Percentiles rank a stretch among this genome's conserved stretches.
These are phyloP conservation scores for Acanthopleura granulata DNA, from an alignment of 2,888 invertebrate species.

Conservation along the genomic window DNA sequence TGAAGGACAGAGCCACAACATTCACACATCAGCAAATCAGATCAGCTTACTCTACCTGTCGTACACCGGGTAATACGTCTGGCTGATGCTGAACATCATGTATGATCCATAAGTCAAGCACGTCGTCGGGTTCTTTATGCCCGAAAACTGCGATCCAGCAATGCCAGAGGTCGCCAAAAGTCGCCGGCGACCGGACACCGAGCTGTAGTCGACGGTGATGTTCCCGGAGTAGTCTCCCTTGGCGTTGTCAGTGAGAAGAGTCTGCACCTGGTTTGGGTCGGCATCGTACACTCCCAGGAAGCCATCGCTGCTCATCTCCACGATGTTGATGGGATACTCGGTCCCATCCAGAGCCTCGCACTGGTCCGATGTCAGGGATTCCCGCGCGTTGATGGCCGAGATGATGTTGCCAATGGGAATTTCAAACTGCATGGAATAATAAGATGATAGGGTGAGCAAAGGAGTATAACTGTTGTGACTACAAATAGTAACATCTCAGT, in stretches of 20 bases:
- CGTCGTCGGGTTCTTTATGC: conserved; percentile 59
- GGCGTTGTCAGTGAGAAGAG: conserved; percentile 44
- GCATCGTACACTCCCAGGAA: conserved; percentile 63
- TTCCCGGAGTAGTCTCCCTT: conserved; percentile 53
- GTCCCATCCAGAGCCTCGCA: conserved; percentile 42
- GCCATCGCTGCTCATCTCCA: conserved; percentile 43
- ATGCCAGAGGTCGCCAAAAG: conserved; percentile 50
- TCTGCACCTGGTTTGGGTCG: conserved; percentile 38
- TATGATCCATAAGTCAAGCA: conserved; percentile 60
- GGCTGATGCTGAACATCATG: conserved; percentile 60
- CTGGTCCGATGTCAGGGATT: conserved; percentile 48
- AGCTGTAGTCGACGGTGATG: conserved; percentile 40
- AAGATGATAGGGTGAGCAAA: neutral
- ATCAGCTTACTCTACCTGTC: conserved; percentile 49
- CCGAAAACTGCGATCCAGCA: conserved; percentile 50
- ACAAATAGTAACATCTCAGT: too few relatives aligned
- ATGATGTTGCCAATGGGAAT: conserved; percentile 48
- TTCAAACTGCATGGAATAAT: conserved; percentile 4
- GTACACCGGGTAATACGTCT: conserved; percentile 62
- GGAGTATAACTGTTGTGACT: too few relatives aligned
- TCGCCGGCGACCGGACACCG: conserved; percentile 43
- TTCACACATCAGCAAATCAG: too few relatives aligned
- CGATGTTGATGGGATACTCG: conserved; percentile 39
- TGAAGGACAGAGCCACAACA: too few relatives aligned
- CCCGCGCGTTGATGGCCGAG: conserved; percentile 50